Percentiles rank a stretch among this genome's conserved stretches.
Evolutionary conservation across 1,140 invertebrate species (phyloP).

Genomic region (Trichomalopsis sarcophagae): DNA sequence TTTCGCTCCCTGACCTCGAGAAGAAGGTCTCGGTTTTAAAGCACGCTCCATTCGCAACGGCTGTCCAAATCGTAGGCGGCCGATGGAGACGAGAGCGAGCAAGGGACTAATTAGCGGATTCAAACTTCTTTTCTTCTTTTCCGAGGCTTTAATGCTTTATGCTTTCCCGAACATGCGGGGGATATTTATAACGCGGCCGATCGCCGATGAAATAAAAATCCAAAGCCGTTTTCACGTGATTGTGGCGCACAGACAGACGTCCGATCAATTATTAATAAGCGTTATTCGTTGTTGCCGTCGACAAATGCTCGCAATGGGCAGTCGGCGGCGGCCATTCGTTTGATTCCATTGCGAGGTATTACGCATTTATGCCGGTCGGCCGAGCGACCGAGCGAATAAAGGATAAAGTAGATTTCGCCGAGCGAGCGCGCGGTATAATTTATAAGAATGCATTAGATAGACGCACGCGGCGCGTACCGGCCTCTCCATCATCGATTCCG

Average conservation of each 20-base stretch:
- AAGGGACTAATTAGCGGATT: conserved; percentile 2
- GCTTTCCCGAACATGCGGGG: neutral
- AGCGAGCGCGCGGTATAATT: conserved; percentile 2
- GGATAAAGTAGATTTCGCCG: neutral
- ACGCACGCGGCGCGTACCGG: neutral
- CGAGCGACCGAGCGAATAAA: conserved; percentile 8
- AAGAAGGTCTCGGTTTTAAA: conserved; percentile 29
- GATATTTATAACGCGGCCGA: too few relatives aligned
- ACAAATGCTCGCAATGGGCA: neutral
- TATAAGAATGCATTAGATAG: neutral
- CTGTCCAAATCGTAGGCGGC: neutral
- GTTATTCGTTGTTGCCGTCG: neutral
- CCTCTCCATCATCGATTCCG: conserved; percentile 42
- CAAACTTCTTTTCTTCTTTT: neutral
- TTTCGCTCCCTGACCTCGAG: conserved; percentile 45
- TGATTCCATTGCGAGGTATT: conserved; percentile 18
- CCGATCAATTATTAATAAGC: conserved; percentile 23
- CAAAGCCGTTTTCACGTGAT: too few relatives aligned
- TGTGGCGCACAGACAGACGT: too few relatives aligned
- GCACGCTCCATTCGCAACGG: neutral
- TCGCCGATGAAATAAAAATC: too few relatives aligned
- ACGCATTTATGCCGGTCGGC: conserved; percentile 5
- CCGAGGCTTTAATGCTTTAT: too few relatives aligned
- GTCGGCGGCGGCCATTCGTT: neutral
- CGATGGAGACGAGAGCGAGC: conserved; percentile 11